Evolutionary conservation across 2,113 vertebrate species (phyloP).

Genomic region (Lasiurus borealis): DNA sequence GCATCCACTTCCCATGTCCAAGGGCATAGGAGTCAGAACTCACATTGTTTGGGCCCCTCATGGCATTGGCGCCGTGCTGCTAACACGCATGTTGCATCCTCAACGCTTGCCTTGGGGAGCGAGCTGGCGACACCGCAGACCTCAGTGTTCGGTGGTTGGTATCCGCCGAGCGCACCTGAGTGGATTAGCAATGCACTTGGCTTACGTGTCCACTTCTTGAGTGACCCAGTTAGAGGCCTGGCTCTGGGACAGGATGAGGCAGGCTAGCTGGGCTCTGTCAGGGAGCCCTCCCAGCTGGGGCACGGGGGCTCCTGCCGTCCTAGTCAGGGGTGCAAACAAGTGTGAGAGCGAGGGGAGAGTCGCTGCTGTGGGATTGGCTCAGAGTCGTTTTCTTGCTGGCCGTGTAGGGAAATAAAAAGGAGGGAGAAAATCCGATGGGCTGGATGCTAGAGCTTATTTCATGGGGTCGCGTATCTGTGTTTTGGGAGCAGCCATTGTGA

Average conservation of each 20-base stretch:
- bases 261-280: background rate
- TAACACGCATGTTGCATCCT: background rate
- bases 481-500: background rate
- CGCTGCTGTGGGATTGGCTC: background rate
- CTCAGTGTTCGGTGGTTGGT: background rate
- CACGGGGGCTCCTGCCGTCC: background rate
- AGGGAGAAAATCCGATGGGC: background rate
- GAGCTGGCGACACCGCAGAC: background rate
- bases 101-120: background rate
- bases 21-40: background rate
- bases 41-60: accelerated
- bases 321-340: background rate
- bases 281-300: background rate
- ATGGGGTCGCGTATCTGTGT: background rate
- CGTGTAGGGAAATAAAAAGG: background rate
- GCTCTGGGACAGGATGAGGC: background rate
- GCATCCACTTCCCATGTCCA: background rate
- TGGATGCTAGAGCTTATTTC: background rate
- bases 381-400: slow-evolving; percentile 2
- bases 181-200: background rate
- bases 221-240: slow-evolving; percentile 66
- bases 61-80: background rate
- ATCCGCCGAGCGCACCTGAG: background rate
- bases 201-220: background rate
- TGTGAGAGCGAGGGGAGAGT: background rate